These are phyloP conservation scores for Cervus canadensis DNA, from an alignment of 2,113 vertebrate genomes.

Conservation along the genomic window DNA sequence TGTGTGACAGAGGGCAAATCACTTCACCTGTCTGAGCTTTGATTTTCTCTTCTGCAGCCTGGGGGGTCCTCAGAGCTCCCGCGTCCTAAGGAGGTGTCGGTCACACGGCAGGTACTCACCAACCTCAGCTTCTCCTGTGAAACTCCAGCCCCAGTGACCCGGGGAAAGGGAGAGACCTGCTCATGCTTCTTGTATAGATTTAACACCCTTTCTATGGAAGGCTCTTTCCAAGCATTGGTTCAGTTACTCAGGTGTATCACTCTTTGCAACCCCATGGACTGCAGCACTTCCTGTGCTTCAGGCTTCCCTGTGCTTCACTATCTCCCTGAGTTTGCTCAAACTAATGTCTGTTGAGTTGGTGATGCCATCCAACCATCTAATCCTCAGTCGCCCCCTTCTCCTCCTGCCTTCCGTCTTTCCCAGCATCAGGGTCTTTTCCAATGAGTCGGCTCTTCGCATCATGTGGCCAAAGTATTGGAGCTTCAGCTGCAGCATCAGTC, in stretches of 20 bases:
- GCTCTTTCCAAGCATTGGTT: neutral
- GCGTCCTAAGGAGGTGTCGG: neutral
- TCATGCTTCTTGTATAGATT: accelerated
- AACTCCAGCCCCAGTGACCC: neutral
- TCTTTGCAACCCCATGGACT: neutral
- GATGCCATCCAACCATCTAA: neutral
- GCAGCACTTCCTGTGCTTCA: neutral
- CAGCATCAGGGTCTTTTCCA: neutral
- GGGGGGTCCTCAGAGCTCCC: neutral
- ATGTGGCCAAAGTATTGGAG: neutral
- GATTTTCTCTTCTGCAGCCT: neutral
- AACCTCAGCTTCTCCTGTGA: neutral
- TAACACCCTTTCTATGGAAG: neutral
- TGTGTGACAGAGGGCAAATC: neutral
- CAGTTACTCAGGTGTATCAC: neutral
- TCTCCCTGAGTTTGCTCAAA: neutral
- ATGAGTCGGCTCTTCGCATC: neutral
- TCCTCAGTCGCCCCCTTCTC: neutral
- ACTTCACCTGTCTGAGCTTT: neutral
- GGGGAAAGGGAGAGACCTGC: neutral
- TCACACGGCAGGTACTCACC: neutral
- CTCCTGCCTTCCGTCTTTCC: neutral
- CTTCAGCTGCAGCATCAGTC: neutral
- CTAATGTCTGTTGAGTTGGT: neutral
- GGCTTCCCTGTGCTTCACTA: neutral